phyloP scores from a whole-genome alignment of 2,113 vertebrate species.

The Hippoglossus stenolepis region DNA sequence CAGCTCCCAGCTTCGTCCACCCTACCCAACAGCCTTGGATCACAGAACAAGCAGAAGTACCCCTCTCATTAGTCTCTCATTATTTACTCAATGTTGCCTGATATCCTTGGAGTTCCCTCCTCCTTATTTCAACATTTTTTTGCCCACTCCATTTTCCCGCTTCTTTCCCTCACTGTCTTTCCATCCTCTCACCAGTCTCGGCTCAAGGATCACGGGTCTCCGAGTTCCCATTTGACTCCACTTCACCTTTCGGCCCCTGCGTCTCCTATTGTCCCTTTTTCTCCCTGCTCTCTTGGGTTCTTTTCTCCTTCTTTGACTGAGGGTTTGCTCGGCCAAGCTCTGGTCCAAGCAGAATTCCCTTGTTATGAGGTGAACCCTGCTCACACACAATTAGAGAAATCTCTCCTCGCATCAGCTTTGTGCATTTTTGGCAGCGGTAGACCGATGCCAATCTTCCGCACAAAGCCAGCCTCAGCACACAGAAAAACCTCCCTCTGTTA shows the following conservation, averaged over 20 bases:
- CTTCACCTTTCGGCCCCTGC: slow-evolving; percentile 1
- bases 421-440: slow-evolving; percentile 68
- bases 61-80: slow-evolving; percentile 49
- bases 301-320: slow-evolving; percentile 21
- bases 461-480: slow-evolving; percentile 33
- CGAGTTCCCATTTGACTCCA: slow-evolving; percentile 2
- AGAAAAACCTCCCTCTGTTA: slow-evolving; percentile 49
- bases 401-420: slow-evolving; percentile 60
- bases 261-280: slow-evolving; percentile 1
- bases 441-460: slow-evolving; percentile 67
- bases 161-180: not conserved
- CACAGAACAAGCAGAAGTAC: slow-evolving; percentile 78
- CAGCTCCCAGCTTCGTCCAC: slow-evolving; percentile 71
- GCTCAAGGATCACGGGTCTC: not conserved
- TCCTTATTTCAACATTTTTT: not conserved
- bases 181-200: slow-evolving; percentile 20
- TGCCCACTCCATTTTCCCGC: too few relatives aligned
- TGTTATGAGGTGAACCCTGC: slow-evolving; percentile 45
- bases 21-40: slow-evolving; percentile 76
- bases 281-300: not conserved
- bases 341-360: slow-evolving; percentile 47
- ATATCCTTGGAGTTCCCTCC: not conserved
- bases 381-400: slow-evolving; percentile 66
- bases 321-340: slow-evolving; percentile 40
- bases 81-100: not conserved